Conservation (phyloP, 2,888 invertebrate species). For the Drosophila macrospina region DNA sequence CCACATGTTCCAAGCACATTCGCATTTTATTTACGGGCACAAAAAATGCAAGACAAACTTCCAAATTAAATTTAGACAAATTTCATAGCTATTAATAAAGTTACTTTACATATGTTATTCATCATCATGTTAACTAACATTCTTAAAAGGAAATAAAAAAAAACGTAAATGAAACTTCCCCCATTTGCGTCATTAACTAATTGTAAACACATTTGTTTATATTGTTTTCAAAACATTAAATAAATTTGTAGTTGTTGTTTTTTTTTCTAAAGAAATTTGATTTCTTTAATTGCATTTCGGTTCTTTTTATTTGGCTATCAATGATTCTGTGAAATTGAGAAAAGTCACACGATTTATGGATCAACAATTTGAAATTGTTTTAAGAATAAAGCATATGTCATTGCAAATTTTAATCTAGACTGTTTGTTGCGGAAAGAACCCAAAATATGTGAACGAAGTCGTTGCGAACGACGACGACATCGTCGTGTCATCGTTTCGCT, state of each 20-base stretch:
- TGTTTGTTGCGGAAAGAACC: conserved; percentile 62
- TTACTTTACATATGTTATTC: neutral
- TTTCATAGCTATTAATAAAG: conserved; percentile 8
- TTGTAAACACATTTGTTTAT: neutral
- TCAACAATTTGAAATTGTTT: neutral
- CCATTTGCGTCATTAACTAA: neutral
- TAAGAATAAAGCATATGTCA: neutral
- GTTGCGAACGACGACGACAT: conserved; percentile 27
- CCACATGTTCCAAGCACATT: conserved; percentile 38
- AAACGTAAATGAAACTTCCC: neutral
- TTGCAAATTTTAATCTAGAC: conserved; percentile 13
- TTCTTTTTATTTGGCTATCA: too few relatives aligned
- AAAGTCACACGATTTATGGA: too few relatives aligned
- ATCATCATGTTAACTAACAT: neutral
- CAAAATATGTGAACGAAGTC: conserved; percentile 55
- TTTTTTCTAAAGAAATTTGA: neutral
- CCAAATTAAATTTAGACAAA: conserved; percentile 38
- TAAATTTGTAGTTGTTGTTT: neutral
- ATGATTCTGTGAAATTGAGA: neutral
- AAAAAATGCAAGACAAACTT: conserved; percentile 30
- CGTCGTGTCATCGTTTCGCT: conserved; percentile 40
- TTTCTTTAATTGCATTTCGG: neutral
- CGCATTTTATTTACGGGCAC: conserved; percentile 26
- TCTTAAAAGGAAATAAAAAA: neutral
- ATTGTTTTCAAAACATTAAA: neutral